A percentile compares a stretch with the other conserved stretches of the same genome.
Conservation (phyloP, 2,888 invertebrate genomes). For the Polymixis flavicincta region DNA sequence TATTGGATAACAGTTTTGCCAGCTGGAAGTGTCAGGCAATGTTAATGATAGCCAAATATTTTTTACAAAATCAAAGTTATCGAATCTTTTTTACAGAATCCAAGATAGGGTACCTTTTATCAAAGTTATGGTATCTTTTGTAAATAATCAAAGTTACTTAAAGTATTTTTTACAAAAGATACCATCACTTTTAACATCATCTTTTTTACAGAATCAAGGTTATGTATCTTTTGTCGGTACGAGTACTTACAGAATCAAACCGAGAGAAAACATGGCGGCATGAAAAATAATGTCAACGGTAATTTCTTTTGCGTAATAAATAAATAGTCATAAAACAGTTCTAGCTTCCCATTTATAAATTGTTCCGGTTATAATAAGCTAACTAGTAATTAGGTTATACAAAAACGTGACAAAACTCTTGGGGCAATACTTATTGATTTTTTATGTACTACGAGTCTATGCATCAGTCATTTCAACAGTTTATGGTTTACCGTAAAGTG, state of each 20-base stretch:
- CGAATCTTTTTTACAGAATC: neutral
- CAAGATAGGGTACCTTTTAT: no score
- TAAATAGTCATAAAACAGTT: conserved; percentile 11
- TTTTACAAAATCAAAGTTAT: neutral
- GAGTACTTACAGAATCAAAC: neutral
- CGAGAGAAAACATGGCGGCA: neutral
- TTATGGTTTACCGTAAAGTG: neutral
- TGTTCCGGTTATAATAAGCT: conserved; percentile 7
- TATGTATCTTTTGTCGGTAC: no score
- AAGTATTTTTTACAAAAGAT: no score
- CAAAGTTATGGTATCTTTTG: neutral
- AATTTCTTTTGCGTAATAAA: conserved; percentile 18
- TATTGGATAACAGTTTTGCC: neutral
- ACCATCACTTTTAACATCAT: no score
- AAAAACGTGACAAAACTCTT: conserved; percentile 25
- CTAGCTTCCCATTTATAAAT: conserved; percentile 17
- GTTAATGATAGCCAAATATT: neutral
- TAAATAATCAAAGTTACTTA: neutral
- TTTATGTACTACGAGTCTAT: conserved; percentile 9
- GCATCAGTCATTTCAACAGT: neutral
- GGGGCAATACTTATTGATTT: neutral
- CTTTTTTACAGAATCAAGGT: no score
- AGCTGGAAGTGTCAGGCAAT: neutral
- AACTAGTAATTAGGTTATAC: conserved; percentile 20
- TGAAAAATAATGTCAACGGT: neutral